Percentiles rank a stretch among this genome's conserved stretches.
phyloP scores from a whole-genome alignment of 2,113 vertebrate species.

The Emydocephalus ijimae region DNA sequence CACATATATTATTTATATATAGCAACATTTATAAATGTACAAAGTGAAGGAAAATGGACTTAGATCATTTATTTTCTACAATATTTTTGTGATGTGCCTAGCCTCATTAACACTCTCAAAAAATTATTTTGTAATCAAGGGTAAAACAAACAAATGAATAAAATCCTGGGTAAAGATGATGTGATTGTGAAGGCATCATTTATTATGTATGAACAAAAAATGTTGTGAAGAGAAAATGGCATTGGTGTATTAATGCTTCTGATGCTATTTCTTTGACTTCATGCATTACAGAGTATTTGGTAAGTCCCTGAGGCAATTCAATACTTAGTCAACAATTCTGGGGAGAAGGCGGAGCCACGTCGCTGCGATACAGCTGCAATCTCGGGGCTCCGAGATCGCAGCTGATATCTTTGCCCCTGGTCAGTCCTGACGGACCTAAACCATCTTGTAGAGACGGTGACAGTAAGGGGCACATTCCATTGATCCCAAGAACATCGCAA shows the following conservation, averaged over 20 bases:
- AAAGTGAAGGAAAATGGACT: not conserved
- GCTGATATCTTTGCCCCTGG: too few species aligned
- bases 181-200: not conserved
- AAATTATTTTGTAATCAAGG: not conserved
- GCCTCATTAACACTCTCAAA: not conserved
- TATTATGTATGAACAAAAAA: not conserved
- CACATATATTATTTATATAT: too few species aligned
- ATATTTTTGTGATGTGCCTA: not conserved
- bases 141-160: not conserved
- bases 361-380: too few species aligned
- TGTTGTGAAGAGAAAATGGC: not conserved
- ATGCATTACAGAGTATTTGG: not conserved
- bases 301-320: not conserved
- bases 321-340: not conserved
- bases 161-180: not conserved
- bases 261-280: not conserved
- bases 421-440: too few species aligned
- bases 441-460: too few species aligned
- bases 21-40: not conserved
- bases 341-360: too few species aligned
- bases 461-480: too few species aligned
- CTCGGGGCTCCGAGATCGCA: too few species aligned
- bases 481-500: too few species aligned
- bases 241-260: not conserved
- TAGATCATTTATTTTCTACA: not conserved